Evolutionary conservation across 2,797 vertebrate species (phyloP).

Genomic region (Labroides dimidiatus): DNA sequence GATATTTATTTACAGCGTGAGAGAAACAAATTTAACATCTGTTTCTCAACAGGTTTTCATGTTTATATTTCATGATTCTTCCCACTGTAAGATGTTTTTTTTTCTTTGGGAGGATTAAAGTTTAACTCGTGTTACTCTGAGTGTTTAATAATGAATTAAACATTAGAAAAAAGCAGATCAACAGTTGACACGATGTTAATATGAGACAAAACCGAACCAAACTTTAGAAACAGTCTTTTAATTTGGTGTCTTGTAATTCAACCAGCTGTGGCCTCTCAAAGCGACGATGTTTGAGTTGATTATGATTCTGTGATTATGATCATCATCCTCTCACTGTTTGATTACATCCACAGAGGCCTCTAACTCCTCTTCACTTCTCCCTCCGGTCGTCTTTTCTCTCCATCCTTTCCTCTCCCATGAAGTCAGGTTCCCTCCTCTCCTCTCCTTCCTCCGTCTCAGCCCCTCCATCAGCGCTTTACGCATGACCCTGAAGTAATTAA

Average conservation of each 20-base stretch:
- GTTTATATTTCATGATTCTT: too few species aligned
- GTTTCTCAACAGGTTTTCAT: too few species aligned
- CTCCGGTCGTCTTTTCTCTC: not conserved
- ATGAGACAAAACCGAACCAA: not conserved
- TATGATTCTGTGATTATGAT: slow-evolving; percentile 26
- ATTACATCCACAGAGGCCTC: slow-evolving; percentile 12
- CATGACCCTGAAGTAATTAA: slow-evolving; percentile 67
- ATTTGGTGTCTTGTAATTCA: not conserved
- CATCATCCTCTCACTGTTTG: slow-evolving; percentile 13
- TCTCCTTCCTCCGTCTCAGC: slow-evolving; percentile 9
- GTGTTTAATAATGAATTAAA: too few species aligned
- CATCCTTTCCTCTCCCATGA: not conserved
- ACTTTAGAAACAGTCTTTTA: not conserved
- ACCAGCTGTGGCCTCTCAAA: slow-evolving; percentile 13
- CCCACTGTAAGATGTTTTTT: too few species aligned
- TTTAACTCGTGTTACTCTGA: too few species aligned
- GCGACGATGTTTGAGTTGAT: slow-evolving; percentile 10
- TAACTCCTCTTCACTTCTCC: not conserved
- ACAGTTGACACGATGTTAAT: too few species aligned
- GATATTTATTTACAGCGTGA: too few species aligned
- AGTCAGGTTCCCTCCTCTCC: not conserved
- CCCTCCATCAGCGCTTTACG: slow-evolving; percentile 51
- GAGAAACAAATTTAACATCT: too few species aligned
- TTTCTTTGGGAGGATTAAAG: too few species aligned
- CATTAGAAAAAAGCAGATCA: too few species aligned